Evolutionary conservation across 2,113 vertebrate species (phyloP), one percentile per base, ranked within the genome.

Genomic region (Columba janthina): DNA sequence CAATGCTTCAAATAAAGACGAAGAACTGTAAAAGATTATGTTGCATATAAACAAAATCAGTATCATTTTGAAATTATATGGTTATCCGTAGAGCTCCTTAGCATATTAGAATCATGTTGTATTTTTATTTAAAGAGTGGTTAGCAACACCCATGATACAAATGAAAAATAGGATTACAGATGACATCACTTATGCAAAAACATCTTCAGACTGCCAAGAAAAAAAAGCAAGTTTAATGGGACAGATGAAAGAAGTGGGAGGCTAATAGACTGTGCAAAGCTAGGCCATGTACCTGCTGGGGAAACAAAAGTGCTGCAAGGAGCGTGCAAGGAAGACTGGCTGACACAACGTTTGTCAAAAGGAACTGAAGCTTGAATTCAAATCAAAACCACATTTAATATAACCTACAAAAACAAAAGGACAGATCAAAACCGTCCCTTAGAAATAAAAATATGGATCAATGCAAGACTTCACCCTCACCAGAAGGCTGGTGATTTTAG

Each of bases 11-110:
- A 97, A 98, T 98, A 98, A 98, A 98, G 97, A 97, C 95, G 95
- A 97, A 97, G 96, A 96, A 98, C 97, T 98, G 98, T 98, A 98
- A 98, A 98, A 98, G 97, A 98, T 98, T 98, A 98, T 97, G 97
- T 94, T 84, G 97, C 97, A 73, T 94, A 98, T 98, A 98, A 98
- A 98, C 98, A 98, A 98, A 98, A 98, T 98, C 98, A 98, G 98
- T 97, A 98, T 97, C 96, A 19, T 97, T 98, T 97, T 96, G 96
- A 97, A 98, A 98, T 97, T 97, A 97, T 98, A 98, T 40, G 97
- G 97, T 96, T 98, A 97, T 96, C 96, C 51, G 8, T 97, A 93
- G 91, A 97, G 94, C 96, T 97, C 93, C 88, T 96, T 95, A 97
- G 96, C 96, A 96, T 97, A 97, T 97, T 97, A 97, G 97, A 97